Base-by-base conservation (phyloP, 2,888 invertebrate species). In the Cephus spinipes region DNA sequence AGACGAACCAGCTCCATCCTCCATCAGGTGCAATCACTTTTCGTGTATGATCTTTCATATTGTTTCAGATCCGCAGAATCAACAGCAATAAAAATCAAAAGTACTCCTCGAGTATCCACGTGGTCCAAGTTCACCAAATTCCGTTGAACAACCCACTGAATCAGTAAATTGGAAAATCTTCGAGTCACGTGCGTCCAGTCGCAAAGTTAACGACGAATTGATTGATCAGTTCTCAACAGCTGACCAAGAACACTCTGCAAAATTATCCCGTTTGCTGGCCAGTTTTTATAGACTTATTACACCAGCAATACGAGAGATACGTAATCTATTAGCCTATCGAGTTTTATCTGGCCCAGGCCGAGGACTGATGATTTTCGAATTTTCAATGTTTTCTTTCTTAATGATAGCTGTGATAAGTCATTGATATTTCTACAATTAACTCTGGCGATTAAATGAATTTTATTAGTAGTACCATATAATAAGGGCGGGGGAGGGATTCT, bases 1-100 rank as follows among this genome's bases (percentile, higher is more conserved):
- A 96, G 82, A 96, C 96, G 92, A 96, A 94, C 97, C 97, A 97
- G 80, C 96, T 97, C 96, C 96, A 97, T 80, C 97, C 96, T 77
- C 97, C 96, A 90, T 97, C 97, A 75, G 96, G 96, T 69, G 96
- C 95, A 85, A 95, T 83, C 23, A 78, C 77, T 12, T 80, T 83
- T 35, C 4, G 31, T 1, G 15, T 30, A 12, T 23, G 76, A 40
- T 68, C 31, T 15, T 15, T 36, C 75, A 75, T 75, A 12, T 11
- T 15, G 12, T 3, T 71, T 12, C 0, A 11, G 71, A 71, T 0
- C 0, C 6, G 30, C 71, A n/a, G 31, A 31, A 71, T 55, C 55
- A 2, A 23, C 6, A 23, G 55, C 2, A 9, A 55, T 12, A 40
- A 68, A 40, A 68, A 1, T 33, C 23, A 55, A 11, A 31, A 12